Base-by-base conservation (phyloP, 2,113 vertebrate genomes). In the Apus apus region DNA sequence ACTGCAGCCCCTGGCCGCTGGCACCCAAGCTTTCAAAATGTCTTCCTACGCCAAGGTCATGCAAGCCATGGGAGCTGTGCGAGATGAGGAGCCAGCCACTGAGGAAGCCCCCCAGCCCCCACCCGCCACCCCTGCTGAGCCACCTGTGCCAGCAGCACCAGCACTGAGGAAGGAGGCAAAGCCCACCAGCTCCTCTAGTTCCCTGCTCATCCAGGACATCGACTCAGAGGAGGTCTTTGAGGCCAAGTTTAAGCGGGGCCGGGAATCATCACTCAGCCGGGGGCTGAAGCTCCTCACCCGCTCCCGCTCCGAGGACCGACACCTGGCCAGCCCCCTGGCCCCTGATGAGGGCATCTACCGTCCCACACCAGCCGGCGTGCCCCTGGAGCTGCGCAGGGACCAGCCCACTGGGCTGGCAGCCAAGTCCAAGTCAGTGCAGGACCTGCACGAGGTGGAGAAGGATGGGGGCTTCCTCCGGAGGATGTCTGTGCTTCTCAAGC, bases 141-240 rank as follows among this genome's bases (percentile, higher is more conserved):
- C 40, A 45, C 79, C 54, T 1, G 32, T 38, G 7, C 16, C 64
- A 27, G 58, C 30, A 23, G 45, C 79, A 57, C 83, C 26, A 0
- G 32, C 78, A 82, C 67, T 79, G 17, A 90, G 32, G 36, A 78
- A 7, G 45, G 93, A 96, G 14, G 77, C 12, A 2, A 80, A 86
- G 38, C 79, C 83, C 15, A 8, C 43, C 0, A 61, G 71, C 70
- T 96, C 97, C 43, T 93, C 94, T 65, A 95, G 94, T 60, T 84
- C 97, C 34, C 78, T 95, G 50, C 38, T 86, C 60, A 98, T 99
- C 15, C 97, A 98, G 72, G 98, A 99, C 96, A 98, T 99, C 4
- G 98, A 98, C 57, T 99, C 99, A 0, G 99, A 99, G 95, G 99
- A 99, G n/a, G 97, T 99, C 56, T 99, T 99, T 21, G 99, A 99